These are phyloP conservation scores for Anguilla marmorata DNA, from an alignment of 2,797 vertebrate species.

Conservation along the genomic window DNA sequence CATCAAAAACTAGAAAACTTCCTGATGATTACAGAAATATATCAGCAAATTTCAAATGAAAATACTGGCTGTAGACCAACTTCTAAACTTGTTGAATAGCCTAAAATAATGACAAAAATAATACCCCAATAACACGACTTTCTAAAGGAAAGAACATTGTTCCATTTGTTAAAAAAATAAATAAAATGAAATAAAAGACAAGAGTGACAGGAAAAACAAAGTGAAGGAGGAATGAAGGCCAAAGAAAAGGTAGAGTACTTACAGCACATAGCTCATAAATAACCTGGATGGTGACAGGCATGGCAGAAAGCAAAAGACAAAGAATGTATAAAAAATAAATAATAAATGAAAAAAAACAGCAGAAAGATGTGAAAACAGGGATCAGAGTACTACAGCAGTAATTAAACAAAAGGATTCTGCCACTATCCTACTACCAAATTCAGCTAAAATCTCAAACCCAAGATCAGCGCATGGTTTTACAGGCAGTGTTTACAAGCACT, in stretches of 20 bases:
- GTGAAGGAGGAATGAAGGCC: conserved; percentile 25
- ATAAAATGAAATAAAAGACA: conserved; percentile 34
- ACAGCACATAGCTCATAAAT: conserved; percentile 77
- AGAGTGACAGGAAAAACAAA: conserved; percentile 6
- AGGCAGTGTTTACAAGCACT: background rate
- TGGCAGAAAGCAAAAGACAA: conserved; percentile 44
- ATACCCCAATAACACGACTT: background rate
- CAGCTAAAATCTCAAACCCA: background rate
- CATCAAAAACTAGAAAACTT: too few species aligned
- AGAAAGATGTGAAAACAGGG: conserved; percentile 30
- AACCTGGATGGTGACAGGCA: conserved; percentile 67
- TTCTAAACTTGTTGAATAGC: too few species aligned
- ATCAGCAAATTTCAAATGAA: too few species aligned
- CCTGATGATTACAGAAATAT: too few species aligned
- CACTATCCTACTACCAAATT: conserved; percentile 25
- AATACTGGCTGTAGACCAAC: too few species aligned
- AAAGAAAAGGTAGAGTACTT: conserved; percentile 60
- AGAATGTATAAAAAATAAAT: conserved; percentile 37
- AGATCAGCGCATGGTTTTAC: background rate
- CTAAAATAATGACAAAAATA: background rate
- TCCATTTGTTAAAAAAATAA: background rate
- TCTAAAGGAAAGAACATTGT: background rate
- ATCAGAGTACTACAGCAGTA: conserved; percentile 13
- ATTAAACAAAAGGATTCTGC: conserved; percentile 40
- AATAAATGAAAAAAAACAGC: conserved; percentile 22